A percentile compares a stretch with the other conserved stretches of the same genome.
Evolutionary conservation across 2,113 vertebrate species (phyloP).

Genomic region (Ardeotis arabs): DNA sequence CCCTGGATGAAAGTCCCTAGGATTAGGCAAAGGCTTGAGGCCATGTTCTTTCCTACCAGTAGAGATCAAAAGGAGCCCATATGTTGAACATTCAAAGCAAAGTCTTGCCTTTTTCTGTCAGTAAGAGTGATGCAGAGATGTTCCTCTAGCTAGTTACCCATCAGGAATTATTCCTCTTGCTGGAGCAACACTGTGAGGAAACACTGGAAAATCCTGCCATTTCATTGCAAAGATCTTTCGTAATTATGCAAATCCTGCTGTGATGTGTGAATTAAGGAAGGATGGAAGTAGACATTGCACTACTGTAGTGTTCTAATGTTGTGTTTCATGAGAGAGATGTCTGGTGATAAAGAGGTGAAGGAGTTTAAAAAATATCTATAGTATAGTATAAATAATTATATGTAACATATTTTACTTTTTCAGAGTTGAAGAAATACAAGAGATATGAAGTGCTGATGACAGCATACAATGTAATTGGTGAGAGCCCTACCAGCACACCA

Average conservation of each 20-base stretch:
- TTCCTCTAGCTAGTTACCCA: neutral
- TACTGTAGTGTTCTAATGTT: neutral
- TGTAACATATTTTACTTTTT: neutral
- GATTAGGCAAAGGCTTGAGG: neutral
- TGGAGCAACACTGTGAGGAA: neutral
- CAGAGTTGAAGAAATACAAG: constrained; percentile 92
- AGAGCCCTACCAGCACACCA: constrained; percentile 87
- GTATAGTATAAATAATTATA: neutral
- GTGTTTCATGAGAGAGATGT: neutral
- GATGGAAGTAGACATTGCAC: neutral
- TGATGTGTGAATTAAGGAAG: neutral
- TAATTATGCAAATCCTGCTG: neutral
- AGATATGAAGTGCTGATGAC: constrained; percentile 92
- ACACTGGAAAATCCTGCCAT: neutral
- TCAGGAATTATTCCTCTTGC: neutral
- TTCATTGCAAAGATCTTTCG: neutral
- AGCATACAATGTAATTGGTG: constrained; percentile 90
- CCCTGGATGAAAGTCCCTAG: neutral
- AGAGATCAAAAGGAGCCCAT: neutral
- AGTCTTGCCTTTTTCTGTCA: neutral
- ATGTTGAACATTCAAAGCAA: neutral
- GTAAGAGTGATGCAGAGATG: neutral
- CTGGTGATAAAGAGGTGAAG: neutral
- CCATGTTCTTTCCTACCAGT: neutral
- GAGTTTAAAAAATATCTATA: neutral